These are phyloP conservation scores for Acleris cristana DNA, from an alignment of 2,888 invertebrate species.

Conservation along the genomic window DNA sequence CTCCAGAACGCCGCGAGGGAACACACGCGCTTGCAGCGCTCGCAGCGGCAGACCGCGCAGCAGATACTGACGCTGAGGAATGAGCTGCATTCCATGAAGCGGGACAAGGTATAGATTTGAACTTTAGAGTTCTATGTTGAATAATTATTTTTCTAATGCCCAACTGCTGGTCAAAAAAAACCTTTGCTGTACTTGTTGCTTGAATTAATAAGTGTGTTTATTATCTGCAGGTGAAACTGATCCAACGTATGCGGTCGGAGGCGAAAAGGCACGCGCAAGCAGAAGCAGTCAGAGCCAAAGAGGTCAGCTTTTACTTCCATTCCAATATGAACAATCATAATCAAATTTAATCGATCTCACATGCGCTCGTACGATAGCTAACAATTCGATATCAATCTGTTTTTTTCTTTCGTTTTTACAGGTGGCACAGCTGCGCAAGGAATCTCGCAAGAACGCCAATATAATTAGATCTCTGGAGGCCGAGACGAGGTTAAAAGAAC, in stretches of 20 bases:
- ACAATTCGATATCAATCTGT: too few relatives aligned
- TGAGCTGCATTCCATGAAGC: conserved; percentile 92
- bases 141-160: too few relatives aligned
- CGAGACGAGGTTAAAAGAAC: conserved; percentile 94
- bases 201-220: neutral
- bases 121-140: too few relatives aligned
- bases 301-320: conserved; percentile 63
- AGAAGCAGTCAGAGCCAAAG: conserved; percentile 90
- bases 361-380: too few relatives aligned
- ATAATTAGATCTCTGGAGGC: conserved; percentile 94
- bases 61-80: conserved; percentile 88
- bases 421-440: conserved; percentile 95
- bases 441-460: conserved; percentile 94
- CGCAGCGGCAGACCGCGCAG: conserved; percentile 90
- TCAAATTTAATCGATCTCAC: too few relatives aligned
- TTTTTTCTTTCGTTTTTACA: conserved; percentile 40
- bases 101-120: conserved; percentile 86
- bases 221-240: conserved; percentile 86
- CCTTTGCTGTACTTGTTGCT: neutral
- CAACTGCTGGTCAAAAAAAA: neutral
- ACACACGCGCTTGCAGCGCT: conserved; percentile 92
- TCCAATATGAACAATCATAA: too few relatives aligned
- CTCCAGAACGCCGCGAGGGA: conserved; percentile 94
- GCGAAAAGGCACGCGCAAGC: conserved; percentile 92
- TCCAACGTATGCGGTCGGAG: conserved; percentile 97